Evolutionary conservation across 2,113 vertebrate genomes (phyloP).

Genomic region (Menidia beryllina): DNA sequence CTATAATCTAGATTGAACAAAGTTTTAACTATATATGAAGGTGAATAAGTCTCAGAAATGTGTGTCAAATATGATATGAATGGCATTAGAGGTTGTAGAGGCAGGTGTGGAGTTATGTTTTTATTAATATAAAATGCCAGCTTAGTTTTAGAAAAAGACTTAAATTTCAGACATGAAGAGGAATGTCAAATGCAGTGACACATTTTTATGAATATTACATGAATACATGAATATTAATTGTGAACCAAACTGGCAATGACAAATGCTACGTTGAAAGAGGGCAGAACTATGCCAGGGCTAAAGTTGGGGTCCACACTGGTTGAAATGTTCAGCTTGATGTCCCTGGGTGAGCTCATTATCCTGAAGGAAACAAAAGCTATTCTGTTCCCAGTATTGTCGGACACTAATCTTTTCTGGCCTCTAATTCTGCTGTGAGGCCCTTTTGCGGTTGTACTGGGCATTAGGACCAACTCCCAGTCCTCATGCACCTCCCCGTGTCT

Average conservation of each 20-base stretch:
- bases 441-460: conserved; percentile 45
- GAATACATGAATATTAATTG: conserved; percentile 39
- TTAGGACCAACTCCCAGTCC: conserved; percentile 43
- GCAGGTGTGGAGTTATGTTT: not conserved
- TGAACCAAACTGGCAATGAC: conserved; percentile 34
- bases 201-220: conserved; percentile 38
- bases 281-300: conserved; percentile 34
- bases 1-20: too few species aligned
- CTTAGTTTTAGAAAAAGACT: conserved; percentile 20
- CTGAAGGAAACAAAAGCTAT: conserved; percentile 81
- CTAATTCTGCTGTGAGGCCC: conserved; percentile 74
- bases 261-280: conserved; percentile 37
- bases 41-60: too few species aligned
- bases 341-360: conserved; percentile 77
- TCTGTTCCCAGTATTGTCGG: conserved; percentile 78
- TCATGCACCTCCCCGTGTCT: conserved; percentile 41
- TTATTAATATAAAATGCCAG: conserved; percentile 1
- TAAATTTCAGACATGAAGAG: conserved; percentile 12
- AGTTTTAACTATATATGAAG: too few species aligned
- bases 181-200: conserved; percentile 13
- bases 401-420: conserved; percentile 85
- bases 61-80: too few species aligned
- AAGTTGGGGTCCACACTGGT: conserved; percentile 38
- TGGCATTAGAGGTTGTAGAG: too few species aligned
- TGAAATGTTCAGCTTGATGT: conserved; percentile 62